Percentiles rank a stretch among this genome's conserved stretches.
Conservation (phyloP, 2,888 invertebrate genomes). For the Abrostola triplasia region DNA sequence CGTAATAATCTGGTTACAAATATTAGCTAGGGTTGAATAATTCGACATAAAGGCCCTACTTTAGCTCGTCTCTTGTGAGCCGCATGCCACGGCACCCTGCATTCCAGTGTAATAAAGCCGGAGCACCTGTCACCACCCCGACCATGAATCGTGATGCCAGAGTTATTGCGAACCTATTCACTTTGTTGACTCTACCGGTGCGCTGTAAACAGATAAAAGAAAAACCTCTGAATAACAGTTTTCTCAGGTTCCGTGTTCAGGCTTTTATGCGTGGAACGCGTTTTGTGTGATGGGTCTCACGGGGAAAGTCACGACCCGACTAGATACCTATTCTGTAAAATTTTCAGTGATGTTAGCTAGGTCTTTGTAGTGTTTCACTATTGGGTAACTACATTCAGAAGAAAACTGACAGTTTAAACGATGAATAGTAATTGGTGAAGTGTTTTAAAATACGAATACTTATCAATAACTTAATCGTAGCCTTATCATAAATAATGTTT, state of each 20-base stretch:
- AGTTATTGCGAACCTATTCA: conserved; percentile 46
- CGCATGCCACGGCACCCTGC: conserved; percentile 17
- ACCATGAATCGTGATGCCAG: conserved; percentile 25
- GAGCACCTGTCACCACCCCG: conserved; percentile 33
- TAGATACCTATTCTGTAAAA: background rate
- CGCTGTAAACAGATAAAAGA: conserved; percentile 19
- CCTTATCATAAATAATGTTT: too few relatives aligned
- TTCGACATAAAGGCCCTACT: background rate
- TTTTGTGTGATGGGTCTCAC: conserved; percentile 11
- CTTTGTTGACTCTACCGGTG: conserved; percentile 40
- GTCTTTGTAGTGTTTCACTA: too few relatives aligned
- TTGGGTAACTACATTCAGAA: too few relatives aligned
- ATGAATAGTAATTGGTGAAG: too few relatives aligned
- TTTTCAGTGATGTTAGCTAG: background rate
- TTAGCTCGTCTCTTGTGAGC: background rate
- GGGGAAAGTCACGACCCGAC: conserved; percentile 8
- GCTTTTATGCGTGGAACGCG: conserved; percentile 16
- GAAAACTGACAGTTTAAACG: too few relatives aligned
- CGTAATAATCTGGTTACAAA: too few relatives aligned
- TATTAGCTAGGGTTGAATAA: too few relatives aligned
- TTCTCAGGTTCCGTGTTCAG: conserved; percentile 26
- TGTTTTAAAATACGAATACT: too few relatives aligned
- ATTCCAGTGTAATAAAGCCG: conserved; percentile 40
- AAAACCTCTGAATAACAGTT: conserved; percentile 34
- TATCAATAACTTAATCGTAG: too few relatives aligned